phyloP scores from a whole-genome alignment of 2,113 vertebrate genomes.

The Noturus placidus region DNA sequence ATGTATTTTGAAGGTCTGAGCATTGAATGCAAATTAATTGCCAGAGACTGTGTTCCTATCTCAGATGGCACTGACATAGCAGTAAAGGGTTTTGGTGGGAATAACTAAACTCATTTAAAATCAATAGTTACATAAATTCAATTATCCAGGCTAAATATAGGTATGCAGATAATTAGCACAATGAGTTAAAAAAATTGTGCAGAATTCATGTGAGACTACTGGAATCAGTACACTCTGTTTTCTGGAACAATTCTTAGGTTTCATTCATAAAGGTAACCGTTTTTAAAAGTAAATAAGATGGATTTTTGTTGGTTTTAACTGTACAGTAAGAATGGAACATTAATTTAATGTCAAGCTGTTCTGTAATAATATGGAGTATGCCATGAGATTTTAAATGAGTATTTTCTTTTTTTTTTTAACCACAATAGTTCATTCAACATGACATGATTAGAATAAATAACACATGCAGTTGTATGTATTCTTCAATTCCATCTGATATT shows the following conservation, averaged over 20 bases:
- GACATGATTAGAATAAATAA: constrained; percentile 52
- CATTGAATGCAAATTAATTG: not conserved
- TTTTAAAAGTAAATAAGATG: not conserved
- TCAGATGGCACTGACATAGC: not conserved
- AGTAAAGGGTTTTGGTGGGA: not conserved
- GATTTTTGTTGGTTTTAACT: not conserved
- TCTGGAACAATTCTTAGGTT: not conserved
- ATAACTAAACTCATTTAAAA: not conserved
- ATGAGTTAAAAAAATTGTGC: not conserved
- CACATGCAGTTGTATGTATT: constrained; percentile 47
- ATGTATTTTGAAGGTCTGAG: not conserved
- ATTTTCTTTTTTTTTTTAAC: constrained; percentile 13
- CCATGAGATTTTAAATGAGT: constrained; percentile 27
- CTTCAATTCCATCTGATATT: constrained; percentile 32
- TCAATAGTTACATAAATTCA: not conserved
- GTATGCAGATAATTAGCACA: not conserved
- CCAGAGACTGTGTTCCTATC: not conserved
- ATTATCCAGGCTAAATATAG: constrained; percentile 14
- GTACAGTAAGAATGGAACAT: not conserved
- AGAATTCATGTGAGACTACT: not conserved
- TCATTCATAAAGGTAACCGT: not conserved
- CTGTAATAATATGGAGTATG: constrained; percentile 27
- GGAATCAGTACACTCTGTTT: not conserved
- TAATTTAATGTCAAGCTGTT: constrained; percentile 29
- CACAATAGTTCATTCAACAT: constrained; percentile 43